Evolutionary conservation across 1,140 invertebrate species (phyloP).

Genomic region (Tachypleus tridentatus): DNA sequence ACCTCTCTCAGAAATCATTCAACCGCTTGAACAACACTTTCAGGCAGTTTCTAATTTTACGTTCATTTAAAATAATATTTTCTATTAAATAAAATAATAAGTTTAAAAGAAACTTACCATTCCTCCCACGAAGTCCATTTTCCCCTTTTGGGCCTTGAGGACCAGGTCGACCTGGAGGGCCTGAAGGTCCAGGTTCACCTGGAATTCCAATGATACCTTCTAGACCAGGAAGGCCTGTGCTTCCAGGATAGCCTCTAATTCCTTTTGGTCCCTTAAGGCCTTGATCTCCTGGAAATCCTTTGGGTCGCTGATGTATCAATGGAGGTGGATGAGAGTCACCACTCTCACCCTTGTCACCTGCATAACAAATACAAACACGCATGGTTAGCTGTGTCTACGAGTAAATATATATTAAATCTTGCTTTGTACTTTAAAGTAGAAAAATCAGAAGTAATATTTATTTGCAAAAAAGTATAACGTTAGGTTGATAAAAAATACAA

Average conservation of each 20-base stretch:
- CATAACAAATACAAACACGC: too few relatives aligned
- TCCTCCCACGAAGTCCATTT: neutral
- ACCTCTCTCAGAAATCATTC: too few relatives aligned
- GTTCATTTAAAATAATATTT: too few relatives aligned
- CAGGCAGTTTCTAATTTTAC: too few relatives aligned
- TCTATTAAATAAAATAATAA: too few relatives aligned
- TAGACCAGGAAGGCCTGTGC: constrained; percentile 2
- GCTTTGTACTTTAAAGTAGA: too few relatives aligned
- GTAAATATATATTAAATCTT: too few relatives aligned
- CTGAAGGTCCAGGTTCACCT: neutral
- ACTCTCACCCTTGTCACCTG: neutral
- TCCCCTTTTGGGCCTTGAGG: neutral
- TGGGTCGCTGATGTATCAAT: constrained; percentile 1
- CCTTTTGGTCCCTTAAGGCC: constrained; percentile 22
- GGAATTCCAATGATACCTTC: neutral
- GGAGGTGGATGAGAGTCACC: neutral
- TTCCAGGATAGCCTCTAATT: constrained; percentile 28
- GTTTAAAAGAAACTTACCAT: neutral
- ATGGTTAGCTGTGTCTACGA: too few relatives aligned
- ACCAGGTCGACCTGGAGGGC: neutral
- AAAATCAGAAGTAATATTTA: too few relatives aligned
- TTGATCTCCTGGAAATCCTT: constrained; percentile 6
- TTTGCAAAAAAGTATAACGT: too few relatives aligned
- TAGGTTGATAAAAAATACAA: too few relatives aligned
- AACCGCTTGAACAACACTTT: too few relatives aligned